A percentile compares a stretch with the other conserved stretches of the same genome.
phyloP scores from a whole-genome alignment of 2,797 vertebrate species.

The Pangasius macronema region DNA sequence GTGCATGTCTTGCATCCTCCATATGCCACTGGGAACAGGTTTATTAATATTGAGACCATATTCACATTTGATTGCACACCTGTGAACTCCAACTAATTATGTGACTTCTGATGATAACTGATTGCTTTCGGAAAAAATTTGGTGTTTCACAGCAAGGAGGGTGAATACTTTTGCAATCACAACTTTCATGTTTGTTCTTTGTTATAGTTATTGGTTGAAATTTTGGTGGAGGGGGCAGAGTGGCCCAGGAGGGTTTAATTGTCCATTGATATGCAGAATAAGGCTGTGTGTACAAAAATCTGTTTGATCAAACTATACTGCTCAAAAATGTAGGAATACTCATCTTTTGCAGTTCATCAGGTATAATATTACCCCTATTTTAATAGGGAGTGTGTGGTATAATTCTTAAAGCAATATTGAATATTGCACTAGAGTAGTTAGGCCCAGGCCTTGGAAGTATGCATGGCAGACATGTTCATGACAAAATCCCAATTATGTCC shows the following conservation, averaged over 20 bases:
- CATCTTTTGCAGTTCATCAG: too few relatives aligned
- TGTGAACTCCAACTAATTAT: not conserved
- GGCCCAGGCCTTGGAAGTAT: not conserved
- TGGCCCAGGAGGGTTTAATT: not conserved
- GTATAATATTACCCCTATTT: not conserved
- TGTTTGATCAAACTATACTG: not conserved
- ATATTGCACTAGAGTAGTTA: not conserved
- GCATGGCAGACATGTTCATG: not conserved
- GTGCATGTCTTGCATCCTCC: not conserved
- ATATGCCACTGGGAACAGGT: not conserved
- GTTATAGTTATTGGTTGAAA: not conserved
- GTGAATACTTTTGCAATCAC: not conserved
- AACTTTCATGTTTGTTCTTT: not conserved
- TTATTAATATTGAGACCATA: not conserved
- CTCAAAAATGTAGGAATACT: not conserved
- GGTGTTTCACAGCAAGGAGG: not conserved
- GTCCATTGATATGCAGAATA: not conserved
- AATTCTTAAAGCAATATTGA: not conserved
- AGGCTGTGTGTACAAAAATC: not conserved
- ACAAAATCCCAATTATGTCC: not conserved
- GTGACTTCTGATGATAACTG: not conserved
- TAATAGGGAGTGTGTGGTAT: not conserved
- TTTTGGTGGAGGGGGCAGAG: not conserved
- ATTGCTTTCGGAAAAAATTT: not conserved
- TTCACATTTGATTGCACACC: not conserved